A percentile compares a stretch with the other conserved stretches of the same genome.
These are phyloP conservation scores for Frieseomelitta varia DNA, from an alignment of 1,140 invertebrate genomes.

Conservation along the genomic window DNA sequence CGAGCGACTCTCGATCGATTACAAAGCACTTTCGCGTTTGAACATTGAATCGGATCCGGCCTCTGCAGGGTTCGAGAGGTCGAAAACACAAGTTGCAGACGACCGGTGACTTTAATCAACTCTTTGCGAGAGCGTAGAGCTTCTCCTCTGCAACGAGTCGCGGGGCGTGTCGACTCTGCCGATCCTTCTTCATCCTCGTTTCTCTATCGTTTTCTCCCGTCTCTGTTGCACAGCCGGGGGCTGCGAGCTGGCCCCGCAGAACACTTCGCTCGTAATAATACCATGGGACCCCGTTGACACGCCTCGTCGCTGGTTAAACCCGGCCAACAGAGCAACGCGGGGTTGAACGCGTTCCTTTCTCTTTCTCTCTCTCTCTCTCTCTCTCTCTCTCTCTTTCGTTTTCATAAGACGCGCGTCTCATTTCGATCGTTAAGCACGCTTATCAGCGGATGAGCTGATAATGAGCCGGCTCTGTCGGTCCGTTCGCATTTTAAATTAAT, in stretches of 20 bases:
- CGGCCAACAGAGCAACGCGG: slow-evolving; percentile 35
- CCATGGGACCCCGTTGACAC: slow-evolving; percentile 63
- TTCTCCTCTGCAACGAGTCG: slow-evolving; percentile 47
- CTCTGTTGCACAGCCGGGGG: slow-evolving; percentile 12
- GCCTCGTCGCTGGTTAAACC: slow-evolving; percentile 61
- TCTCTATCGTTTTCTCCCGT: neutral
- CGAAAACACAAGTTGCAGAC: slow-evolving; percentile 62
- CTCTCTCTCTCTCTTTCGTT: no score
- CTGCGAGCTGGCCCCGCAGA: slow-evolving; percentile 20
- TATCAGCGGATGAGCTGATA: slow-evolving; percentile 7
- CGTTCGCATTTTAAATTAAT: slow-evolving; percentile 31
- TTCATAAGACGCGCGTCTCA: neutral
- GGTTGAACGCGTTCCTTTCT: slow-evolving; percentile 3
- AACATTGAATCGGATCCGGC: slow-evolving; percentile 62
- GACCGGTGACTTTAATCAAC: slow-evolving; percentile 65
- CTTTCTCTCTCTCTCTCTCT: neutral
- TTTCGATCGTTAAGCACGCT: slow-evolving; percentile 30
- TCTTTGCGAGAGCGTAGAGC: slow-evolving; percentile 55
- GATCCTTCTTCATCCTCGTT: slow-evolving; percentile 18
- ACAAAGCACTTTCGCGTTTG: slow-evolving; percentile 61
- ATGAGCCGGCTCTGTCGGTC: neutral
- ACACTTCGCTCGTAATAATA: slow-evolving; percentile 60
- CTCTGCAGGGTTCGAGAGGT: slow-evolving; percentile 41
- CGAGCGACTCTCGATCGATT: slow-evolving; percentile 58
- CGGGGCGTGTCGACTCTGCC: slow-evolving; percentile 53